phyloP scores from a whole-genome alignment of 1,140 invertebrate species.

The Coenobita brevimanus region DNA sequence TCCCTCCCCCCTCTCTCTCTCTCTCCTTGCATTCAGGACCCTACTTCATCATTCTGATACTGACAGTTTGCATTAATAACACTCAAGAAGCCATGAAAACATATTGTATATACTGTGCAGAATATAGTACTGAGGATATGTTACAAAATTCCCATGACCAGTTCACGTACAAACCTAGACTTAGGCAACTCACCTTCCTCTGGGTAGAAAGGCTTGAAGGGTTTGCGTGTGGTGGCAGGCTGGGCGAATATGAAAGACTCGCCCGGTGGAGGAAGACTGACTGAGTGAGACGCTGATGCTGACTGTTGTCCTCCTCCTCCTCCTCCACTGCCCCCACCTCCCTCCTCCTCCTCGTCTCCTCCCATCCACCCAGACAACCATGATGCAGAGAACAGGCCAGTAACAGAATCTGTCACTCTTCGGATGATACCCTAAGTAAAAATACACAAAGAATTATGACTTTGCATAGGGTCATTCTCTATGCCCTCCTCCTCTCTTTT shows the following conservation, averaged over 20 bases:
- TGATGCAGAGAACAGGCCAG: constrained; percentile 48
- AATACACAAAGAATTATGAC: too few relatives aligned
- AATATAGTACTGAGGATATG: too few relatives aligned
- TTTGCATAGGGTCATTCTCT: too few relatives aligned
- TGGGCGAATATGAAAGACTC: constrained; percentile 58
- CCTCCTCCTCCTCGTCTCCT: constrained; percentile 48
- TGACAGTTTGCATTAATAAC: too few relatives aligned
- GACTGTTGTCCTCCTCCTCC: too few relatives aligned
- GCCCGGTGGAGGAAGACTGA: constrained; percentile 34
- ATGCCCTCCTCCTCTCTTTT: too few relatives aligned
- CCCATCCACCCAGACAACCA: constrained; percentile 55
- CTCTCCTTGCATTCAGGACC: too few relatives aligned
- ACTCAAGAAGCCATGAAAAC: too few relatives aligned
- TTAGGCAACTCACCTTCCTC: constrained; percentile 35
- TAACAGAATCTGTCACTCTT: constrained; percentile 47
- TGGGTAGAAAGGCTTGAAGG: constrained; percentile 49
- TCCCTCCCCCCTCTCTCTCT: too few relatives aligned
- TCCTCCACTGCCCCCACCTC: too few relatives aligned
- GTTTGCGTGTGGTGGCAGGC: constrained; percentile 24
- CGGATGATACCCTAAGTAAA: constrained; percentile 60
- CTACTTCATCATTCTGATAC: too few relatives aligned
- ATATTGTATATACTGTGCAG: too few relatives aligned
- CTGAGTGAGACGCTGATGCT: constrained; percentile 9
- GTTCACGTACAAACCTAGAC: not conserved
- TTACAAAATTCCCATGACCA: not conserved